Evolutionary conservation across 2,888 invertebrate species (phyloP).

Genomic region (Abscondita cerata): DNA sequence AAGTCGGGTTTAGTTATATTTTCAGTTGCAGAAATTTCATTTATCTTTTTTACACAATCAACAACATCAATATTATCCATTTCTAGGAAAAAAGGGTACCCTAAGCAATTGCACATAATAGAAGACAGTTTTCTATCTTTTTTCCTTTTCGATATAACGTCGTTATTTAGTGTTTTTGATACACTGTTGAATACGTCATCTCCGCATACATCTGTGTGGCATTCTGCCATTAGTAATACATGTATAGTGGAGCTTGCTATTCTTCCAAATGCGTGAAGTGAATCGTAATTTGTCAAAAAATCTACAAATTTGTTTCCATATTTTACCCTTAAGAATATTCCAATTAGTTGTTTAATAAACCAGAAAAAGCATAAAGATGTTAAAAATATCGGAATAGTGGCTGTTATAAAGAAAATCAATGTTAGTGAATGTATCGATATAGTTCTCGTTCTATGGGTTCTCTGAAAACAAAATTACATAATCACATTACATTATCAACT

Average conservation of each 20-base stretch:
- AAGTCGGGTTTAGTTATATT: not conserved
- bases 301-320: not conserved
- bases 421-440: not conserved
- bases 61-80: not conserved
- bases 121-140: not conserved
- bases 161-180: not conserved
- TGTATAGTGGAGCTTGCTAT: not conserved
- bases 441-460: too few species aligned
- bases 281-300: not conserved
- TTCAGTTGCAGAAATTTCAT: not conserved
- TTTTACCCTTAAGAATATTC: not conserved
- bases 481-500: not conserved
- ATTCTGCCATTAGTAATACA: not conserved
- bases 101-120: not conserved
- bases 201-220: not conserved
- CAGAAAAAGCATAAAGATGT: too few species aligned
- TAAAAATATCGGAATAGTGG: not conserved
- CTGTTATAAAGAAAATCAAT: not conserved
- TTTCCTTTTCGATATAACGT: not conserved
- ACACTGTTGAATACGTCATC: not conserved
- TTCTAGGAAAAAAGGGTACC: not conserved
- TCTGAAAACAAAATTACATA: not conserved
- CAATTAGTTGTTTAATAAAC: not conserved
- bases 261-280: not conserved
- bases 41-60: not conserved